Percentiles rank a stretch among this genome's conserved stretches.
Conservation (phyloP, 2,113 vertebrate genomes). For the Heterotilapia buettikoferi region DNA sequence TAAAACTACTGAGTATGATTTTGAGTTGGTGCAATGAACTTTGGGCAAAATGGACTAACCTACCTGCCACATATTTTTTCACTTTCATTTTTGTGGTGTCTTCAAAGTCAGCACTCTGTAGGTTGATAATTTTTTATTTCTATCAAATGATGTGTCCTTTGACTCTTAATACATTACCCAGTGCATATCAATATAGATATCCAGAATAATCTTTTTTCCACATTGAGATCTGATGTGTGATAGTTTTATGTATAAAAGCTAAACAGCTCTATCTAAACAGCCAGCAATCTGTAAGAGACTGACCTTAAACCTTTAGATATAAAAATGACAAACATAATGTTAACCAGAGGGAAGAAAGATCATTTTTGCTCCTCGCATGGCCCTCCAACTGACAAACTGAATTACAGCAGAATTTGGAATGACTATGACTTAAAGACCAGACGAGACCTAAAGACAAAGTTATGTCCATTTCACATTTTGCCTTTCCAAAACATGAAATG, state of each 20-base stretch:
- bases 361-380: background rate
- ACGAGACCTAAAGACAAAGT: background rate
- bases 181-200: background rate
- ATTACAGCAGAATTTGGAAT: background rate
- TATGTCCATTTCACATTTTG: background rate
- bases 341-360: background rate
- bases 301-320: background rate
- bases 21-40: background rate
- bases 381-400: background rate
- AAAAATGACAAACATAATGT: background rate
- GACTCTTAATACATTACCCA: background rate
- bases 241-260: background rate
- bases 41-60: background rate
- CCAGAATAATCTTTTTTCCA: background rate
- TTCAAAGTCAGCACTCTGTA: background rate
- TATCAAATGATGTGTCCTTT: background rate
- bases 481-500: background rate
- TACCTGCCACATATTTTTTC: background rate
- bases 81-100: background rate
- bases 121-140: background rate
- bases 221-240: background rate
- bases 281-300: background rate
- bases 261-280: background rate
- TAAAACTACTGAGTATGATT: background rate
- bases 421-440: background rate